phyloP scores from a whole-genome alignment of 64 coral and sea anemone genomes.

The Pocillopora verrucosa region DNA sequence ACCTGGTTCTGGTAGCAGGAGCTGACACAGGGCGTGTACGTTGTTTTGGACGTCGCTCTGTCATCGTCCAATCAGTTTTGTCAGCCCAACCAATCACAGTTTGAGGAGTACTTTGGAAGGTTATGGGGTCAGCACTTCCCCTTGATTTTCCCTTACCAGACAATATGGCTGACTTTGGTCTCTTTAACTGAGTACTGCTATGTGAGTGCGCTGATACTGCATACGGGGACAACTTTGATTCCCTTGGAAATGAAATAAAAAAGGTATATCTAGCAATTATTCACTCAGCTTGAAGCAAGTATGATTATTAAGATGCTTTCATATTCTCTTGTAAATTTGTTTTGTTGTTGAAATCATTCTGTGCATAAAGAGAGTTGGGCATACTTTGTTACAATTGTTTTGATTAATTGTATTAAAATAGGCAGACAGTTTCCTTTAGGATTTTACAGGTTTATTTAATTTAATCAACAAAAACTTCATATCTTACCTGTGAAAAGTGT shows the following conservation, averaged over 20 bases:
- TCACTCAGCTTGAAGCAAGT: too few species aligned
- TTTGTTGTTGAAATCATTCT: too few species aligned
- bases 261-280: too few species aligned
- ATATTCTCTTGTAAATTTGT: too few species aligned
- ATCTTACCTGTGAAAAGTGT: too few species aligned
- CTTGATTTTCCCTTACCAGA: conserved; percentile 28
- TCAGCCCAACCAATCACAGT: conserved; percentile 60
- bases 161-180: conserved; percentile 70
- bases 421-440: too few species aligned
- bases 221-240: conserved; percentile 76
- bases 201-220: conserved; percentile 26
- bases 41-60: conserved; percentile 30
- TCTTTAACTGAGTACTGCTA: conserved; percentile 23
- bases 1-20: conserved; percentile 69
- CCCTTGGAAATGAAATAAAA: conserved; percentile 18
- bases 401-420: too few species aligned
- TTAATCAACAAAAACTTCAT: too few species aligned
- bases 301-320: too few species aligned
- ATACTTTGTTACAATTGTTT: too few species aligned
- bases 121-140: conserved; percentile 7
- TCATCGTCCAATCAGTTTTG: background rate
- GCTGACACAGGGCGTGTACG: conserved; percentile 64
- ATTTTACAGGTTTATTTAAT: too few species aligned
- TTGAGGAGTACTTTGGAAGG: conserved; percentile 13
- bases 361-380: too few species aligned